These are phyloP conservation scores for Manis pentadactyla DNA, from an alignment of 2,797 vertebrate species.

Conservation along the genomic window DNA sequence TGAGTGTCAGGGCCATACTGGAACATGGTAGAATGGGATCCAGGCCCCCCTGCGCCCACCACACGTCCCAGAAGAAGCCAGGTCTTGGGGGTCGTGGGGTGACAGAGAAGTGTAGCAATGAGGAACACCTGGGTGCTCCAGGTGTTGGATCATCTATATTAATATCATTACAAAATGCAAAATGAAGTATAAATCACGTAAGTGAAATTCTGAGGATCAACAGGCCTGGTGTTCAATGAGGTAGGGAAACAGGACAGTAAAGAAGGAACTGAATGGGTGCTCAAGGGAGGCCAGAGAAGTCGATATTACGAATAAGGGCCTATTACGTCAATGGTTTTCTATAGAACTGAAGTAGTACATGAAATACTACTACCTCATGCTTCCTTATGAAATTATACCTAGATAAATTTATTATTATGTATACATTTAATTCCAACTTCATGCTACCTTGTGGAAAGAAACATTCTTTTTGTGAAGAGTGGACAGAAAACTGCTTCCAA, in stretches of 20 bases:
- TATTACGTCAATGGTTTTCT: background rate
- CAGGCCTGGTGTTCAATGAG: background rate
- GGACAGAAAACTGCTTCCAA: background rate
- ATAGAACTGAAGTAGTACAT: background rate
- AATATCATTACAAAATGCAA: background rate
- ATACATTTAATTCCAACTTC: background rate
- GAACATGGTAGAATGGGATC: accelerated
- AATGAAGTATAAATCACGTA: background rate
- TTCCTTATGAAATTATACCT: background rate
- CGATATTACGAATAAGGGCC: background rate
- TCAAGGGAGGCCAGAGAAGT: background rate
- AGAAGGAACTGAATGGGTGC: background rate
- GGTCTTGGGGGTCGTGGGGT: background rate
- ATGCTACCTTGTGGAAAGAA: background rate
- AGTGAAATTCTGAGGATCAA: background rate
- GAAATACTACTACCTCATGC: background rate
- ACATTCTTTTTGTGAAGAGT: background rate
- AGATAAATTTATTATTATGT: background rate
- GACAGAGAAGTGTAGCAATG: background rate
- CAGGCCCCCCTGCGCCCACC: background rate
- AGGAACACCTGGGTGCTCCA: background rate
- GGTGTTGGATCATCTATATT: background rate
- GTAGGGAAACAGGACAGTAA: background rate
- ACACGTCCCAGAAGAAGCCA: background rate
- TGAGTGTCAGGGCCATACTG: too few species aligned